Base-by-base conservation (phyloP, 2,113 vertebrate species). In the Dendropsophus ebraccatus region DNA sequence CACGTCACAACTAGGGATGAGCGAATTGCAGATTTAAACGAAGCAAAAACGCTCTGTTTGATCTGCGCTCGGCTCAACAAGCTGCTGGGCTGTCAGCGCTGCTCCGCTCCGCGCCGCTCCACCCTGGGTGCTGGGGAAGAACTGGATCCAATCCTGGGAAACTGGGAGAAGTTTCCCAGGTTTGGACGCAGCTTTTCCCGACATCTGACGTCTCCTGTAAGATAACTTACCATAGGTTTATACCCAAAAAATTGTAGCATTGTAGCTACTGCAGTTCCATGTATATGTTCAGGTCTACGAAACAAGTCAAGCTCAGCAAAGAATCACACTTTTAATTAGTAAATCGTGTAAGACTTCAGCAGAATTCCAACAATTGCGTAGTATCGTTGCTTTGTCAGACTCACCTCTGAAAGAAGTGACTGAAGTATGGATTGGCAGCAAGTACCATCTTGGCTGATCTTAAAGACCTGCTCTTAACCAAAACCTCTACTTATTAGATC, bases 401-500 rank as follows among this genome's bases (percentile, higher is more conserved):
- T 84, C 45, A 65, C 83, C 72, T 76, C 73, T 84, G 41, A 72
- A 62, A 62, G 54, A 75, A 81, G 50, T 12, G 5, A 58, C 52
- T 60, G 35, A 45, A 84, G 56, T 84, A 76, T 75, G 83, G 56
- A 84, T 84, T 84, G 83, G 83, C 83, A 84, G 72, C 56, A 21
- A 65, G 25, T 45, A 76, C 67, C 65, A 83, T 49, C 83, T 70
- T 84, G 83, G 83, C 83, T 84, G 72, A 84, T 84, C 25, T 69
- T 84, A 28, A 84, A 45, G 70, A 65, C 56, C 52, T 50, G 73
- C 41, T 84, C 72, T 76, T 65, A 84, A 84, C 70, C 72, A 76
- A 84, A 84, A 84, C 72, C 56, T 60, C 72, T 49, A 84, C 83
- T 84, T 76, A 84, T 84, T 84, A 84, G 83, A 76, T 84, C 83